Percentiles rank a stretch among this genome's conserved stretches.
phyloP scores from a whole-genome alignment of 2,888 invertebrate genomes.

The Drosophila vallismaia region DNA sequence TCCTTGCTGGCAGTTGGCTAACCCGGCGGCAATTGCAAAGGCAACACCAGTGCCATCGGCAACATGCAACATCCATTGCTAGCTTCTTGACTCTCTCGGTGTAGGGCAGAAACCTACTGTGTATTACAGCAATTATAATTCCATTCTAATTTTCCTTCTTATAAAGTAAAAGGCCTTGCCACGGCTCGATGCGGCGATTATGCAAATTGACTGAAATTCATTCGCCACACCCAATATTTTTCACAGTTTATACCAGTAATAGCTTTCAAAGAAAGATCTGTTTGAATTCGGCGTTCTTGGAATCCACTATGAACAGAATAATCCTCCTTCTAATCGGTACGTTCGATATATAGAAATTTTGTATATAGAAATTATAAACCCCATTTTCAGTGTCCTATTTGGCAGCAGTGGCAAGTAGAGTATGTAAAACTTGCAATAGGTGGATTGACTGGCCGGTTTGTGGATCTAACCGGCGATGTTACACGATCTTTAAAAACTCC shows the following conservation, averaged over 20 bases:
- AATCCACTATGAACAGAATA: neutral
- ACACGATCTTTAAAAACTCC: neutral
- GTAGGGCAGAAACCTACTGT: neutral
- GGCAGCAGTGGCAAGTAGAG: neutral
- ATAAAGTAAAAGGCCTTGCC: slow-evolving; percentile 58
- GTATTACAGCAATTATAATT: slow-evolving; percentile 62
- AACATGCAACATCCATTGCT: slow-evolving; percentile 73
- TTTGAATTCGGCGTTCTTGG: neutral
- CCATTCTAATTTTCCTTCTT: slow-evolving; percentile 71
- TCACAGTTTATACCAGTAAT: neutral
- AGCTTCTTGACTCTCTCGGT: slow-evolving; percentile 15
- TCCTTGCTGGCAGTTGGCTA: slow-evolving; percentile 63
- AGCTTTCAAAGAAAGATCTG: neutral
- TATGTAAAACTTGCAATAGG: neutral
- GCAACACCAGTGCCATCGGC: slow-evolving; percentile 57
- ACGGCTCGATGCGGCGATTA: slow-evolving; percentile 40
- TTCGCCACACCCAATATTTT: slow-evolving; percentile 24
- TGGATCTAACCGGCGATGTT: slow-evolving; percentile 13
- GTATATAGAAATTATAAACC: neutral
- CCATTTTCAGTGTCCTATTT: slow-evolving; percentile 2
- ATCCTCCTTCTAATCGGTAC: neutral
- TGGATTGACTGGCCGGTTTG: slow-evolving; percentile 4
- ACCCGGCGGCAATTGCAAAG: slow-evolving; percentile 48
- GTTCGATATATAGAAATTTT: neutral
- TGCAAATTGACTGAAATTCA: slow-evolving; percentile 23